Percentiles rank a stretch among this genome's conserved stretches.
Conservation (phyloP, 2,888 invertebrate genomes). For the Cyclophora albipunctata region DNA sequence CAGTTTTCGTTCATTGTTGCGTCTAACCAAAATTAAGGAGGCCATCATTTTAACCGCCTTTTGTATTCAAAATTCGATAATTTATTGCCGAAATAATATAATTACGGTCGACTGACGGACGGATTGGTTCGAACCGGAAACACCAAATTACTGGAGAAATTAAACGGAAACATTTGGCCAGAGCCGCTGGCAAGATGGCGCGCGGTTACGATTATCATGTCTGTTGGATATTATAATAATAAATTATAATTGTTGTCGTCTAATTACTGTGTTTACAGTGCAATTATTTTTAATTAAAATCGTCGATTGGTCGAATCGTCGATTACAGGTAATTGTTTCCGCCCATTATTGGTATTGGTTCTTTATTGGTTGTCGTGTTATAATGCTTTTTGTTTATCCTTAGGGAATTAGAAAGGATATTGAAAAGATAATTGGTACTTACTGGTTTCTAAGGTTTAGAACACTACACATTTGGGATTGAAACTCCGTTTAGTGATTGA, state of each 20-base stretch:
- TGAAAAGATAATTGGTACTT: too few species aligned
- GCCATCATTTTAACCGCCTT: conserved; percentile 59
- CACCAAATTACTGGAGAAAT: conserved; percentile 74
- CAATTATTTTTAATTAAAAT: not conserved
- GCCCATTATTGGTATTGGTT: not conserved
- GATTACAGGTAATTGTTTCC: not conserved
- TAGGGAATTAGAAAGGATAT: too few species aligned
- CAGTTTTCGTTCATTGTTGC: conserved; percentile 34
- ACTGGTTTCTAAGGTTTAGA: too few species aligned
- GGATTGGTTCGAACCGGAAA: conserved; percentile 72
- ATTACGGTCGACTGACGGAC: conserved; percentile 70
- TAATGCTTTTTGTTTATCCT: too few species aligned
- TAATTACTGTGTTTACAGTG: conserved; percentile 43
- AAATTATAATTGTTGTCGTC: conserved; percentile 50
- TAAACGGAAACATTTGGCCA: conserved; percentile 75
- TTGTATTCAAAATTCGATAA: conserved; percentile 73
- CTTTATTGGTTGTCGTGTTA: too few species aligned
- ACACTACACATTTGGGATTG: too few species aligned
- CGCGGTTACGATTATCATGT: conserved; percentile 52
- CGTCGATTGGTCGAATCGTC: not conserved
- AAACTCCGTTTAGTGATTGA: too few species aligned
- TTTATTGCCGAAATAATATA: conserved; percentile 76
- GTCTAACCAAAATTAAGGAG: conserved; percentile 60
- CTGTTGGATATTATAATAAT: conserved; percentile 68
- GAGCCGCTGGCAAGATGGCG: conserved; percentile 74